Conservation (phyloP, 2,888 invertebrate genomes). For the Nudaria mundana region DNA sequence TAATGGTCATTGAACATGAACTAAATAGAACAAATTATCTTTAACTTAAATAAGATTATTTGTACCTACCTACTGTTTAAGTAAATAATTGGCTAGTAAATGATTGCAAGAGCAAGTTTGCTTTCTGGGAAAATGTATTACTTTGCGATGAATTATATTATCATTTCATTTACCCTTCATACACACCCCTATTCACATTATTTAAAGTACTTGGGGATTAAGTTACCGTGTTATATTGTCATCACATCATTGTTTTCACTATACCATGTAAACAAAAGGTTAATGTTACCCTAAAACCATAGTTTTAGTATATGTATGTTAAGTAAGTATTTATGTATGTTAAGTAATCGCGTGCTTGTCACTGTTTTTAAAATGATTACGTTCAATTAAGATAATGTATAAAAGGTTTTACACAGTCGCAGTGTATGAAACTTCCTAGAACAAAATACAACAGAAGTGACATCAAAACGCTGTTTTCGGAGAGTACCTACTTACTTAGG, state of each 20-base stretch:
- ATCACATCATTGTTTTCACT: slow-evolving; percentile 6
- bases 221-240: slow-evolving; percentile 7
- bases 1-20: slow-evolving; percentile 19
- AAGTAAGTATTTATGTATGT: too few species aligned
- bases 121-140: too few species aligned
- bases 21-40: not conserved
- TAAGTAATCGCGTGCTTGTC: not conserved
- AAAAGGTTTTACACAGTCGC: too few species aligned
- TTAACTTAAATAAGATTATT: not conserved
- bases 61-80: too few species aligned
- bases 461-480: too few species aligned
- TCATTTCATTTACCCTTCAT: too few species aligned
- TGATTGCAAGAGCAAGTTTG: too few species aligned
- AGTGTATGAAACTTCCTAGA: too few species aligned
- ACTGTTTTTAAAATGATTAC: slow-evolving; percentile 1
- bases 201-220: slow-evolving; percentile 2
- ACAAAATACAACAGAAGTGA: too few species aligned
- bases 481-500: too few species aligned
- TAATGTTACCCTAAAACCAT: not conserved
- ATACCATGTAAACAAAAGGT: slow-evolving; percentile 8
- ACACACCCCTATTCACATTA: slow-evolving; percentile 4
- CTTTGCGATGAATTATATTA: not conserved
- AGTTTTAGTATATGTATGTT: too few species aligned
- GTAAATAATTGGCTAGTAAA: too few species aligned
- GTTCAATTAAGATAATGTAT: slow-evolving; percentile 6